Evolutionary conservation across 2,113 vertebrate genomes (phyloP).

Genomic region (Okapia johnstoni): DNA sequence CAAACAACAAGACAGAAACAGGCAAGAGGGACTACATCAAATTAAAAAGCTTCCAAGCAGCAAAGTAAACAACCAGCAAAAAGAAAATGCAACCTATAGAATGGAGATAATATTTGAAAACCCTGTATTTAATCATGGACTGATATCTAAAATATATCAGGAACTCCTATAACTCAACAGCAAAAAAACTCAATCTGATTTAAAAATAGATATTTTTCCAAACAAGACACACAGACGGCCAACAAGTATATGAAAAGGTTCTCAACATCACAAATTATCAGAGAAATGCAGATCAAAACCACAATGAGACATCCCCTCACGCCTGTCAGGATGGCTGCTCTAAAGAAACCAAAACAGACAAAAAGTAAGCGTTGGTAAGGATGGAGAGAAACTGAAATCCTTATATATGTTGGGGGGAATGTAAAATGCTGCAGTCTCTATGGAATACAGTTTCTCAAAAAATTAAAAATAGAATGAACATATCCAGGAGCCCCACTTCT

Average conservation of each 20-base stretch:
- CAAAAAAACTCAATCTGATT: neutral
- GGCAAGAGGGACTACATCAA: neutral
- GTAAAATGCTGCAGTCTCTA: neutral
- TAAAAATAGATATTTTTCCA: neutral
- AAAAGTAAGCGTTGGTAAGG: neutral
- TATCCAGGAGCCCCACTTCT: neutral
- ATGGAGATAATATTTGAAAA: neutral
- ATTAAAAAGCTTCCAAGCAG: neutral
- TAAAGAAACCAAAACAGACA: neutral
- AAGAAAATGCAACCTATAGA: neutral
- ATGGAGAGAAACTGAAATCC: neutral
- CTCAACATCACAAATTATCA: neutral
- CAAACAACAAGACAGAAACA: neutral
- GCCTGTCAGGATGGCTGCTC: neutral
- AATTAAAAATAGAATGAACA: neutral
- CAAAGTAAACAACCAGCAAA: neutral
- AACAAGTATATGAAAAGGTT: neutral
- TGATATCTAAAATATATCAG: neutral
- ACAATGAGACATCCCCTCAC: neutral
- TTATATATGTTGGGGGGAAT: neutral
- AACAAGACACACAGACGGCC: neutral
- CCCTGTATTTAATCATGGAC: neutral
- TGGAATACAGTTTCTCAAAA: neutral
- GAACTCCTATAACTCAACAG: neutral
- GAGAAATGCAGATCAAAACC: neutral